phyloP scores from a whole-genome alignment of 2,797 vertebrate genomes.

The Micropoecilia bifurca region DNA sequence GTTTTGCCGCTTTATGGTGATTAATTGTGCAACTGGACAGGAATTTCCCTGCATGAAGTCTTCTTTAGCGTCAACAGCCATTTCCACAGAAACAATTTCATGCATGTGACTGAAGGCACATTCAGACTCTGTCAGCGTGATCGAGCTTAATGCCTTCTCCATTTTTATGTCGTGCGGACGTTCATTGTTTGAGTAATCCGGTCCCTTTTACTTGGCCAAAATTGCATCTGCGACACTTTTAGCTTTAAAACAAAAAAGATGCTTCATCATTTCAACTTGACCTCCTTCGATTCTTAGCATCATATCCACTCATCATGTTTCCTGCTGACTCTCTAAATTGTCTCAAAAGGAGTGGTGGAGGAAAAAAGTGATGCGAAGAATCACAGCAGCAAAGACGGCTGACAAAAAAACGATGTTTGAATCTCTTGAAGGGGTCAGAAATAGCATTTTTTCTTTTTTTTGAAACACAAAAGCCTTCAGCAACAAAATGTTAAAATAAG shows the following conservation, averaged over 20 bases:
- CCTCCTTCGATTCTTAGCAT: background rate
- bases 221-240: background rate
- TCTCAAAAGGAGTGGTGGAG: background rate
- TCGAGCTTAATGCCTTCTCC: background rate
- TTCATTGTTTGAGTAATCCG: background rate
- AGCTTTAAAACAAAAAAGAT: too few relatives aligned
- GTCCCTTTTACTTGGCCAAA: background rate
- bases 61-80: conserved; percentile 48
- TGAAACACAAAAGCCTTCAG: background rate
- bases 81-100: conserved; percentile 60
- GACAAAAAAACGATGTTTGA: background rate
- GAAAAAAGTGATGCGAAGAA: background rate
- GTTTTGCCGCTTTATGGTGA: conserved; percentile 63
- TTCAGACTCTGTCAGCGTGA: background rate
- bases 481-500: background rate
- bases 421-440: background rate
- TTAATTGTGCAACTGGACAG: conserved; percentile 77
- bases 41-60: conserved; percentile 75
- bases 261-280: background rate
- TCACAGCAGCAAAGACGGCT: background rate
- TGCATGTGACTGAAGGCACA: conserved; percentile 24
- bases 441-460: background rate
- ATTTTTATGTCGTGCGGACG: background rate
- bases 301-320: background rate
- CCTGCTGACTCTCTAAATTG: background rate